Base-by-base conservation (phyloP, 2,113 vertebrate genomes). In the Labrus mixtus region DNA sequence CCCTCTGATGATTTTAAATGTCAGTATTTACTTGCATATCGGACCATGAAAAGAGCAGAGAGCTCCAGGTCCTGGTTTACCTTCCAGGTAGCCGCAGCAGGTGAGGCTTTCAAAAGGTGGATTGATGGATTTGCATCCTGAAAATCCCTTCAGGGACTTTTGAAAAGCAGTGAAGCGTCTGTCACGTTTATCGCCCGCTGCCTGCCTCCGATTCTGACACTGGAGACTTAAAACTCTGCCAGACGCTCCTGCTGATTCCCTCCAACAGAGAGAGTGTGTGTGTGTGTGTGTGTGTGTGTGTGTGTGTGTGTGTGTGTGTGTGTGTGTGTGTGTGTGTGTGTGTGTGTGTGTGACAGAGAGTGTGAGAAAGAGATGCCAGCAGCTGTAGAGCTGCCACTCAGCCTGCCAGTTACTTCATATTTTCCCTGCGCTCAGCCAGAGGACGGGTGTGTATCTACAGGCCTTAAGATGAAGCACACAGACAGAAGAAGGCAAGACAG, bases 341-440 rank as follows among this genome's bases (percentile, higher is more conserved):
- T 58, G 56, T 57, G 64, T 69, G 79, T 53, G 61, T 25, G 25
- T 25, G 25, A 13, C 56, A 5, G 70, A 5, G 70, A 3, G 29
- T 15, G 55, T 25, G 46, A 29, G 54, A 39, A 45, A 37, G 64
- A 50, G 73, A 70, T 59, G 76, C 74, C 82, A 81, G 64, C 20
- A 25, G 68, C 71, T 67, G 64, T 37, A 73, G 72, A 65, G 54
- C 76, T 83, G 81, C 56, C 66, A 69, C 64, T 79, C 73, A 64
- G 22, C 39, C 67, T 76, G 43, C 64, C 54, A 69, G 56, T 71
- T 74, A 45, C 43, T 84, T 87, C 70, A 83, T 65, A 81, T 83
- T 88, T 83, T 85, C 72, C 73, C 12, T 16, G n/a, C 17, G 41
- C 51, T 76, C 23, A 4, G 64, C 68, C 70, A 72, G 41, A 15